A percentile compares a stretch with the other conserved stretches of the same genome.
Conservation (phyloP, 2,113 vertebrate species). For the Porphyrio hochstetteri region DNA sequence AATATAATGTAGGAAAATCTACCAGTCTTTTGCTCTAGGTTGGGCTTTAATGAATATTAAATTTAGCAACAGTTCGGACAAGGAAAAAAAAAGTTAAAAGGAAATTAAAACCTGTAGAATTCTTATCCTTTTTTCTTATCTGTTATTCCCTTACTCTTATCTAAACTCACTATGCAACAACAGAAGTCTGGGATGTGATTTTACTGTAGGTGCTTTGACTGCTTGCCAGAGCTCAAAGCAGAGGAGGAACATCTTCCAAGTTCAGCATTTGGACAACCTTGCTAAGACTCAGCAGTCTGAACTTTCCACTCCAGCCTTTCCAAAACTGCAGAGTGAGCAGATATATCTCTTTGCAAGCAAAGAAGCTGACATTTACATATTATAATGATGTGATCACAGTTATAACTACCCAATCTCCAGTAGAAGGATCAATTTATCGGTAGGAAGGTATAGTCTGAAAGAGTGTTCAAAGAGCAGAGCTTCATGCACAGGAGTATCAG, state of each 20-base stretch:
- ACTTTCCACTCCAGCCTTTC: background rate
- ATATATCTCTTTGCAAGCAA: background rate
- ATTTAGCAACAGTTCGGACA: slow-evolving; percentile 54
- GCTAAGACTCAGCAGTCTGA: background rate
- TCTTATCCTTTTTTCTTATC: slow-evolving; percentile 68
- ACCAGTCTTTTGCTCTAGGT: background rate
- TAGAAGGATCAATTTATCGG: background rate
- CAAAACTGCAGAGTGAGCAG: background rate
- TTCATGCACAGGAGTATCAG: background rate
- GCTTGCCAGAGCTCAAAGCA: background rate
- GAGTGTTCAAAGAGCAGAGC: background rate
- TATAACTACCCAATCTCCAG: background rate
- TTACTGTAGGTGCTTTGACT: background rate
- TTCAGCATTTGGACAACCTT: background rate
- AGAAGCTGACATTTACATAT: background rate
- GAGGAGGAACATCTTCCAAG: background rate
- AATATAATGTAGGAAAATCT: background rate
- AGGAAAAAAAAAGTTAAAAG: slow-evolving; percentile 50
- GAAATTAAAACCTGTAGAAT: slow-evolving; percentile 75
- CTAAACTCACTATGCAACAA: slow-evolving; percentile 28
- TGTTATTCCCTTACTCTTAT: slow-evolving; percentile 57
- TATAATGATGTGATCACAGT: background rate
- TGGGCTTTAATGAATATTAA: slow-evolving; percentile 64
- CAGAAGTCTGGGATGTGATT: slow-evolving; percentile 14
- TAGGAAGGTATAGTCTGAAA: background rate